These are phyloP conservation scores for Drosophila virilis DNA, from an alignment of 1,140 invertebrate species.

Conservation along the genomic window DNA sequence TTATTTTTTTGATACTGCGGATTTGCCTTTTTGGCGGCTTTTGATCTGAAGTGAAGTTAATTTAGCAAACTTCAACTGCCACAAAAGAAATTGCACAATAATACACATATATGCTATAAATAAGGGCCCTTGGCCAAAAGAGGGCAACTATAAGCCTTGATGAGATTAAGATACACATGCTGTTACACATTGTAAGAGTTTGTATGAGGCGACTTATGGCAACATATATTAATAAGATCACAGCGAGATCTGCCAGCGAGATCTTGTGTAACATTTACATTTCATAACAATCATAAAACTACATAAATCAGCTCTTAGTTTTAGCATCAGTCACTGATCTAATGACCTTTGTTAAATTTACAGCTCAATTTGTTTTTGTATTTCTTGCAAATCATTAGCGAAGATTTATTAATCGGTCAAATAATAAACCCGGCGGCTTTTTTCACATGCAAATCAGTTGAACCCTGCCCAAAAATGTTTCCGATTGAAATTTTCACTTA, in stretches of 20 bases:
- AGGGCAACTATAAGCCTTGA: conserved; percentile 24
- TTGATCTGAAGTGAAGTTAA: conserved; percentile 80
- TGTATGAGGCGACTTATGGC: conserved; percentile 5
- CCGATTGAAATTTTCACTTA: conserved; percentile 19
- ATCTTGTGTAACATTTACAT: conserved; percentile 2
- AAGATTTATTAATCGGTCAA: conserved; percentile 27
- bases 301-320: conserved; percentile 2
- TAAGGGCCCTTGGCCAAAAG: conserved; percentile 15
- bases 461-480: not conserved
- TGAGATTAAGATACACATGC: conserved; percentile 31
- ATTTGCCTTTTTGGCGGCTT: conserved; percentile 59
- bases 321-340: conserved; percentile 2
- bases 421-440: conserved; percentile 20
- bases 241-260: conserved; percentile 1
- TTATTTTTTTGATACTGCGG: conserved; percentile 23
- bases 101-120: conserved; percentile 25
- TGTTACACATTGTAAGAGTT: conserved; percentile 27
- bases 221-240: conserved; percentile 16
- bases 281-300: not conserved
- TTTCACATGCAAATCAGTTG: conserved; percentile 39
- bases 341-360: conserved; percentile 7
- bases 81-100: conserved; percentile 66
- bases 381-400: conserved; percentile 12
- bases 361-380: conserved; percentile 23
- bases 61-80: conserved; percentile 62